Evolutionary conservation across 2,888 invertebrate species (phyloP), one percentile per base, ranked within the genome.

Genomic region (Drosophila diplacantha): DNA sequence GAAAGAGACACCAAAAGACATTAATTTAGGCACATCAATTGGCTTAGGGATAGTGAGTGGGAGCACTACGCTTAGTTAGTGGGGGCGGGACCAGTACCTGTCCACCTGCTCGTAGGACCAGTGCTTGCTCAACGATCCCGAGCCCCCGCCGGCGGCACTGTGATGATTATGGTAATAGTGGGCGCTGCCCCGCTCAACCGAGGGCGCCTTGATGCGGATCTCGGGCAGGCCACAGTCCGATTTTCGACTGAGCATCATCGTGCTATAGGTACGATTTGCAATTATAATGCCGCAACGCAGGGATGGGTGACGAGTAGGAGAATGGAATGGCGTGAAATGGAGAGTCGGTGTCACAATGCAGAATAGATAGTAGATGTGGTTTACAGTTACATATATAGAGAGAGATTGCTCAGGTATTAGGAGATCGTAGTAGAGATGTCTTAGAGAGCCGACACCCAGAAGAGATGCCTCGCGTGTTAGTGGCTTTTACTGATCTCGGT

Each of bases 201-300:
- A 94, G 83, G 94, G 93, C 87, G 94, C 93, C 91, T 94, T 90
- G 85, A 95, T 93, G 86, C 94, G 93, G 87, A 95, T 94, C 91
- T 93, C 93, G 74, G 94, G 94, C 79, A 94, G 91, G 71, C 85
- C 81, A 71, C 86, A 83, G 65, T 85, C 85, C 69, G 89, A 92
- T 91, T 91, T 93, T 91, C 88, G 92, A 91, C 90, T 85, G 54
- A 69, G 43, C 47, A 69, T 46, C 44, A 46, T 69, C 61, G 67
- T 69, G 65, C 83, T 75, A 56, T 58, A 73, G 54, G 35, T 41
- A 67, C 46, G 67, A 32, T 37, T 69, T 37, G 16, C 35, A 47
- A 24, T 16, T 56, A 35, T 16, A 12, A 43, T 29, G 34, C 16
- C 31, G 29, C 34, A 47, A 12, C 63, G 50, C 55, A 52, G 24